Evolutionary conservation across 2,113 vertebrate genomes (phyloP).

Genomic region (Rhabdornis inornatus): DNA sequence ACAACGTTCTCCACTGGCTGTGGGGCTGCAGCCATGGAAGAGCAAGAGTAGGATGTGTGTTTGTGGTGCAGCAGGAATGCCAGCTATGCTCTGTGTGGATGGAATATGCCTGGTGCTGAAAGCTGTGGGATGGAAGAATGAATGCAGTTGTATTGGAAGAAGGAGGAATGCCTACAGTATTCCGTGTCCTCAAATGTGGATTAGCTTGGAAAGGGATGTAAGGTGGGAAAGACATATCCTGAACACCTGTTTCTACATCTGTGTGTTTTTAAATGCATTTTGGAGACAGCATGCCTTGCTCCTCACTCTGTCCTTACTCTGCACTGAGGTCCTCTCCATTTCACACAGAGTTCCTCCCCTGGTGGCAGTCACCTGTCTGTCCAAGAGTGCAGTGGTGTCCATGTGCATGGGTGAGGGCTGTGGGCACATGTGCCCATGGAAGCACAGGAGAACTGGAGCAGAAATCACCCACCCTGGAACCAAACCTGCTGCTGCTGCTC

Average conservation of each 20-base stretch:
- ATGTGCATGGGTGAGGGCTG: accelerated
- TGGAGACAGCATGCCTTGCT: neutral
- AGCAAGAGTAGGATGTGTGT: constrained; percentile 55
- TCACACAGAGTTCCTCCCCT: neutral
- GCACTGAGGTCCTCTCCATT: neutral
- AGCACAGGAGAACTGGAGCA: neutral
- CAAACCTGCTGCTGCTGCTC: neutral
- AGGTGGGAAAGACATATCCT: constrained; percentile 63
- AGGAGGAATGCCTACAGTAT: constrained; percentile 52
- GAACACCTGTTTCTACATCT: constrained; percentile 69
- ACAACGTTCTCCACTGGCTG: neutral
- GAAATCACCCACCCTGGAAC: neutral
- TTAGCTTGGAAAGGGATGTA: constrained; percentile 62
- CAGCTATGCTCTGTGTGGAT: constrained; percentile 62
- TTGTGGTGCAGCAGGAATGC: constrained; percentile 59
- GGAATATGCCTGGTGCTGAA: constrained; percentile 65
- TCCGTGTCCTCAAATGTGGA: constrained; percentile 50
- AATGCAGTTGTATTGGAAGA: constrained; percentile 48
- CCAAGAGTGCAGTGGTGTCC: neutral
- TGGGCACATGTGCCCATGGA: neutral
- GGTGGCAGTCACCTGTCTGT: neutral
- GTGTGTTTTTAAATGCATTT: neutral
- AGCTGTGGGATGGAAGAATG: constrained; percentile 60
- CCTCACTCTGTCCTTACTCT: neutral
- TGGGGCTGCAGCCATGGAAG: constrained; percentile 26